Conservation (phyloP, 2,888 invertebrate genomes). For the Steinernema scapterisci region DNA sequence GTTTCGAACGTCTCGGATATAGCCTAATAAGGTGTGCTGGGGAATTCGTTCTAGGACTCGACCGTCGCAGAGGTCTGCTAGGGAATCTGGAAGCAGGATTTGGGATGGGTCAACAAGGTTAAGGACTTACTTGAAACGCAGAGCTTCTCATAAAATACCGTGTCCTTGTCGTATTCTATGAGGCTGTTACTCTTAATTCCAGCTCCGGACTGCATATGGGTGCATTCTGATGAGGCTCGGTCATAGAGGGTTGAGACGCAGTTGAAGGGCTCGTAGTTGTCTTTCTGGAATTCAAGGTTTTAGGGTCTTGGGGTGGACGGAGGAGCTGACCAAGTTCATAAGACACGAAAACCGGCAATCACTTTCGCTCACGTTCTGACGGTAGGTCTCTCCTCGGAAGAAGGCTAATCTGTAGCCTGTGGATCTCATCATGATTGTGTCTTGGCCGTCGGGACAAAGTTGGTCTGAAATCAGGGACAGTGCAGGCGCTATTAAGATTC, state of each 20-base stretch:
- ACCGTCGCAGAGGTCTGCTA: conserved; percentile 14
- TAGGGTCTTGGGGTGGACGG: not conserved
- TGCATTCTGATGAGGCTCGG: not conserved
- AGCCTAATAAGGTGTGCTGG: conserved; percentile 4
- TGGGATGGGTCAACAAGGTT: no score
- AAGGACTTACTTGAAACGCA: conserved; percentile 18
- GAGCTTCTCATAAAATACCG: conserved; percentile 8
- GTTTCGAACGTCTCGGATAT: conserved; percentile 14
- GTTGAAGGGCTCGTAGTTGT: conserved; percentile 29
- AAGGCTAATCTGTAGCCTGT: conserved; percentile 9
- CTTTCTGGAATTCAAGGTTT: not conserved
- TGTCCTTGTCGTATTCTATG: conserved; percentile 21
- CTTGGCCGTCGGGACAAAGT: conserved; percentile 20
- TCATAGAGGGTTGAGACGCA: conserved; percentile 22
- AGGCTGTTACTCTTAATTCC: conserved; percentile 10
- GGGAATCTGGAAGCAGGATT: not conserved
- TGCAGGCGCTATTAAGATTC: not conserved
- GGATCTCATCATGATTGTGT: conserved; percentile 10
- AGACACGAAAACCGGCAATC: conserved; percentile 22
- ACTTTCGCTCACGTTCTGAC: conserved; percentile 16
- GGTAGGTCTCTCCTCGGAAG: conserved; percentile 10
- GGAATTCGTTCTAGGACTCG: conserved; percentile 21
- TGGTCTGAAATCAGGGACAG: not conserved
- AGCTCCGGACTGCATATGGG: conserved; percentile 18
- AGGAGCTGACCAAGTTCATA: conserved; percentile 20